Evolutionary conservation across 2,797 vertebrate species (phyloP), one percentile per base, ranked within the genome.

Genomic region (Natrix natrix): DNA sequence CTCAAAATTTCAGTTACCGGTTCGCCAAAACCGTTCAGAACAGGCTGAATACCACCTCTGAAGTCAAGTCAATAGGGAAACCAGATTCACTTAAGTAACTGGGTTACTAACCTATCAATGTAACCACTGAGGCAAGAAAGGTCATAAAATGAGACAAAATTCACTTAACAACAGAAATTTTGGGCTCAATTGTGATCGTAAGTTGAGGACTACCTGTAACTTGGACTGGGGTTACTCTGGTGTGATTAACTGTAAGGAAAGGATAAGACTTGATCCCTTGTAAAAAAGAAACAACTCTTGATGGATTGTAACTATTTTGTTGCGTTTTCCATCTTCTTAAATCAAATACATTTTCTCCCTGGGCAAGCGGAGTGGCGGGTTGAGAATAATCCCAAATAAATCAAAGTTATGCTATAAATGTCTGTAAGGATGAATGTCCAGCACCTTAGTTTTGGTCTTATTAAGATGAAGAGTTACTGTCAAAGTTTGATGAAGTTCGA

Each of bases 401-500:
- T 96, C 96, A 96, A 92, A 87, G 0, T 17, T 83, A 93, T 94
- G 56, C 4, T 92, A n/a, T 91, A 91, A 95, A 93, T 92, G 95
- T 83, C 74, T 24, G 90, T 20, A 43, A 8, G n/a, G 37, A 8
- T 91, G 88, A 88, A 93, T 94, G 92, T 59, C 90, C 86, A 92
- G 69, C 78, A 63, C 92, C 94, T 95, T 94, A 94, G 0, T 93
- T 94, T 95, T 95, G 94, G 78, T 95, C 20, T 96, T 94, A 95
- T 94, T 94, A 92, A 96, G 96, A 96, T 96, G 92, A 96, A 96
- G 96, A 95, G 95, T 94, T 96, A 96, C 94, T 96, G 95, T 86
- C 87, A 57, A 54, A 83, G 56, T 96, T 94, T 96, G 97, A 97
- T 97, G 96, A 96, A 94, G 90, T 94, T 95, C 90, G 32, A 94